These are phyloP conservation scores for Trissolcus brochymenae DNA, from an alignment of 2,888 invertebrate genomes.

Conservation along the genomic window DNA sequence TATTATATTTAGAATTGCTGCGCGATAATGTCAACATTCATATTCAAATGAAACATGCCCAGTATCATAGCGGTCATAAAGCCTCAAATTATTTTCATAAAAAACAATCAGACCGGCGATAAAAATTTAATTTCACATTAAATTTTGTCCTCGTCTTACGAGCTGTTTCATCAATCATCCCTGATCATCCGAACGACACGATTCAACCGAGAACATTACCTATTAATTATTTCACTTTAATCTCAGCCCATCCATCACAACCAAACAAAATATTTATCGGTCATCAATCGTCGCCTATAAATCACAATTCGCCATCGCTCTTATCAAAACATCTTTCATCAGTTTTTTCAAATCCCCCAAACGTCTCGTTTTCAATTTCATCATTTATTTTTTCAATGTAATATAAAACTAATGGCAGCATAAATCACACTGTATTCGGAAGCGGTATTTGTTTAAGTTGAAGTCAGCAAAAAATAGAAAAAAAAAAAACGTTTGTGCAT, in stretches of 20 bases:
- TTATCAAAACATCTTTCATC: not conserved
- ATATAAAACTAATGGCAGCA: conserved; percentile 1
- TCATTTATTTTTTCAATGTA: not conserved
- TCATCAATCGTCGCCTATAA: not conserved
- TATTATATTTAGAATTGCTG: too few relatives aligned
- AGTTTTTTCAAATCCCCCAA: not conserved
- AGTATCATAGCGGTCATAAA: too few relatives aligned
- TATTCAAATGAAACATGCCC: too few relatives aligned
- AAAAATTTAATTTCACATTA: too few relatives aligned
- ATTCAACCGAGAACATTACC: not conserved
- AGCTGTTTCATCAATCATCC: too few relatives aligned
- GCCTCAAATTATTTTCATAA: too few relatives aligned
- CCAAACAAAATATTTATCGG: not conserved
- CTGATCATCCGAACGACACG: not conserved
- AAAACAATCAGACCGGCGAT: too few relatives aligned
- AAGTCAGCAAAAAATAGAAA: conserved; percentile 16
- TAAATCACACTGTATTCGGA: conserved; percentile 24
- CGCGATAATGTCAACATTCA: too few relatives aligned
- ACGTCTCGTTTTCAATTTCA: too few relatives aligned
- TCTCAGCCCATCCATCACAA: not conserved
- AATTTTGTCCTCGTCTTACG: too few relatives aligned
- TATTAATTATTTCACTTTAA: conserved; percentile 3
- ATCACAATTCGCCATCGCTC: too few relatives aligned
- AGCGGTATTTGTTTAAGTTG: conserved; percentile 44
- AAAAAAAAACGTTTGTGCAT: conserved; percentile 5